phyloP scores from a whole-genome alignment of 2,797 vertebrate genomes.

The Lepilemur ruficaudatus region DNA sequence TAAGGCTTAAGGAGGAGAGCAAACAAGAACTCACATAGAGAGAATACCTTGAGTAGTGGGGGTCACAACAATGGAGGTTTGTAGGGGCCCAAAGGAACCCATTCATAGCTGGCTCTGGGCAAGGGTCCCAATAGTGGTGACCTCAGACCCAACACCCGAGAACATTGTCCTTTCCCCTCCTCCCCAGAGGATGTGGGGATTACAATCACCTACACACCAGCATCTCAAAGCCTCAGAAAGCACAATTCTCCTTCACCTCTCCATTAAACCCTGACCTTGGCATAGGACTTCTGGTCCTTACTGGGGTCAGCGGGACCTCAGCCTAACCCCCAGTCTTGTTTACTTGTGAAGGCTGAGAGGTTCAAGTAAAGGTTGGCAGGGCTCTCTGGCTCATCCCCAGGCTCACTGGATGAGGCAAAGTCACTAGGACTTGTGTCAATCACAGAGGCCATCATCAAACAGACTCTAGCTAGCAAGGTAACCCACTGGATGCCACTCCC shows the following conservation, averaged over 20 bases:
- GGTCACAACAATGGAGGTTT: not conserved
- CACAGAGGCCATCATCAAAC: not conserved
- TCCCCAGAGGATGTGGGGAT: not conserved
- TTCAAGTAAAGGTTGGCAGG: not conserved
- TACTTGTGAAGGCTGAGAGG: not conserved
- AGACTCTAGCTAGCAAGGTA: not conserved
- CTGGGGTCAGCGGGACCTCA: not conserved
- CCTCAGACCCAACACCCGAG: not conserved
- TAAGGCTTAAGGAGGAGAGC: not conserved
- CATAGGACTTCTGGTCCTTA: not conserved
- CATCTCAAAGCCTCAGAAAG: not conserved
- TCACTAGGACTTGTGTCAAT: not conserved
- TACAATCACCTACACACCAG: not conserved
- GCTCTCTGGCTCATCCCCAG: not conserved
- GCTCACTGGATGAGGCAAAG: not conserved
- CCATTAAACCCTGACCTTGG: not conserved
- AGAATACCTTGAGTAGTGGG: not conserved
- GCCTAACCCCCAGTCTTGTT: not conserved
- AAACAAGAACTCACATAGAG: not conserved
- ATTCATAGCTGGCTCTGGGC: no score
- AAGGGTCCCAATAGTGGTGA: not conserved
- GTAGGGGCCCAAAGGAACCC: not conserved
- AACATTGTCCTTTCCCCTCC: not conserved
- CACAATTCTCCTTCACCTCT: not conserved
- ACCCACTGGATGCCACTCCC: accelerated